Conservation (phyloP, 2,888 invertebrate species). For the Tillus elongatus region DNA sequence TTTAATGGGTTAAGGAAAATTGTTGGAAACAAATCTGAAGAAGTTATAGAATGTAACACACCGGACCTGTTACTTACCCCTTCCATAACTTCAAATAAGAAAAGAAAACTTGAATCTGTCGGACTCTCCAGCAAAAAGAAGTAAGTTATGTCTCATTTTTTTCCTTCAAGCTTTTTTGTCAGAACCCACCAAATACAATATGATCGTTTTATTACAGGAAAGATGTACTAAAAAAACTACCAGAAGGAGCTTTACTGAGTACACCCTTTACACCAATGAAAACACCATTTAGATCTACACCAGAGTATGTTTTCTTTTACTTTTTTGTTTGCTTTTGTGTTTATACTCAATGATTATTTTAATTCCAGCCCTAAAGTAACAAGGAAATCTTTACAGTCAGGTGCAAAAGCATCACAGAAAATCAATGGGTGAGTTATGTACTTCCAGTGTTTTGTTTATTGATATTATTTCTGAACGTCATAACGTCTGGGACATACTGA, state of each 20-base stretch:
- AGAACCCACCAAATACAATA: not conserved
- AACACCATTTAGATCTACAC: constrained; percentile 42
- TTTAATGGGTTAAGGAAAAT: constrained; percentile 69
- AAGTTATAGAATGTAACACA: constrained; percentile 33
- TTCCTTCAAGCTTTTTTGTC: not conserved
- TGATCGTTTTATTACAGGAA: constrained; percentile 44
- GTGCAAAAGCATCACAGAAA: no score
- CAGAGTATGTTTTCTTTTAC: constrained; percentile 49
- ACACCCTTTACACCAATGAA: constrained; percentile 47
- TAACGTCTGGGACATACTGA: no score
- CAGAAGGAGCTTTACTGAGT: constrained; percentile 47
- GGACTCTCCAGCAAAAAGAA: constrained; percentile 60
- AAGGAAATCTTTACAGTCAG: no score
- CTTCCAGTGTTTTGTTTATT: no score
- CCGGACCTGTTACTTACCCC: constrained; percentile 46
- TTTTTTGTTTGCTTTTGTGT: not conserved
- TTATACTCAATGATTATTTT: no score
- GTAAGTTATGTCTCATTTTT: constrained; percentile 39
- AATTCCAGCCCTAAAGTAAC: no score
- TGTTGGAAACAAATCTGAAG: constrained; percentile 55
- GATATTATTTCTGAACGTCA: no score
- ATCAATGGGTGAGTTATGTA: no score
- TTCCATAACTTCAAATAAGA: constrained; percentile 53
- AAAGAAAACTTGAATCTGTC: constrained; percentile 54
- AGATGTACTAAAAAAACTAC: constrained; percentile 52